These are phyloP conservation scores for Anas flavirostris DNA, from an alignment of 2,797 vertebrate species.

Conservation along the genomic window DNA sequence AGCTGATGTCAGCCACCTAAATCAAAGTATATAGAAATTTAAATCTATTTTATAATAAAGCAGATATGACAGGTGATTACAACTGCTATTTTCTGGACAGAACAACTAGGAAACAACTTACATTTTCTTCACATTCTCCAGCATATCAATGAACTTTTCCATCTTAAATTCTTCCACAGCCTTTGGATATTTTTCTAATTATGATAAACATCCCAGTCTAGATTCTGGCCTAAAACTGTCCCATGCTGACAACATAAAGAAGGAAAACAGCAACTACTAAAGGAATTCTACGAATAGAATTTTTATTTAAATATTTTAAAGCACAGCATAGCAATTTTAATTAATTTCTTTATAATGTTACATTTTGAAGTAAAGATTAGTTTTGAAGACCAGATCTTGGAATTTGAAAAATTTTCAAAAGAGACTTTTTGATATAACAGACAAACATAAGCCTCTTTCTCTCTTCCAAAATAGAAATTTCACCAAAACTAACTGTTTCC, in stretches of 20 bases:
- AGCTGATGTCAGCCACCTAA: neutral
- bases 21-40: neutral
- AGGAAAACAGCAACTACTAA: neutral
- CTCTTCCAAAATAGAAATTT: neutral
- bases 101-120: neutral
- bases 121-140: neutral
- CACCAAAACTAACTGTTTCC: accelerated
- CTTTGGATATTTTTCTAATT: neutral
- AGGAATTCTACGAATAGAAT: neutral
- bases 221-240: neutral
- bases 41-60: neutral
- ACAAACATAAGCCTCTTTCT: neutral
- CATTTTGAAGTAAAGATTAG: neutral
- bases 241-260: neutral
- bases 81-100: neutral
- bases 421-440: neutral
- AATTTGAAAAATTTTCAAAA: neutral
- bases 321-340: neutral
- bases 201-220: neutral
- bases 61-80: neutral
- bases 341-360: neutral
- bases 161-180: neutral
- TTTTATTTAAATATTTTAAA: neutral
- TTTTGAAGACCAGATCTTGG: neutral
- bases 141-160: neutral